These are phyloP conservation scores for Eptesicus fuscus DNA, from an alignment of 2,113 vertebrate genomes.

Conservation along the genomic window DNA sequence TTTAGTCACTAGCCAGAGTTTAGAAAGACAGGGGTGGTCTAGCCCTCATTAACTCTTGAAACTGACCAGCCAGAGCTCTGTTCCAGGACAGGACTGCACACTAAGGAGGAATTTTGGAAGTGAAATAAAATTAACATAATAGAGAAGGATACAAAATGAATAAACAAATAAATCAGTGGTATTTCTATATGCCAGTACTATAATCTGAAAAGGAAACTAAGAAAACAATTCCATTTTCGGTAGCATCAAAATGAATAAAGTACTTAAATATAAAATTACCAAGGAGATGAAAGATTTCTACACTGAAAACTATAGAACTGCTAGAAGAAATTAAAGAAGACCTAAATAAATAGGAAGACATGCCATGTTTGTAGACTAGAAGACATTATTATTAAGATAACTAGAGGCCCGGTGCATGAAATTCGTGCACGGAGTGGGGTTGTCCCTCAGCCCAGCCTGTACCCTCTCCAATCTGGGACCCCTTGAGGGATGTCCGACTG, in stretches of 20 bases:
- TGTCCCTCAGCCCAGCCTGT: no score
- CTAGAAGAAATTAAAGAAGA: neutral
- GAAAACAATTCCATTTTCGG: neutral
- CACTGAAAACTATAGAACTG: neutral
- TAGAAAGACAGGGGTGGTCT: neutral
- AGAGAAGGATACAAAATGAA: neutral
- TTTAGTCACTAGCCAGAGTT: neutral
- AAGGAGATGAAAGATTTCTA: neutral
- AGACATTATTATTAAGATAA: neutral
- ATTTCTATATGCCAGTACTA: neutral
- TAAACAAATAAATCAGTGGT: neutral
- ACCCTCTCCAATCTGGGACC: no score
- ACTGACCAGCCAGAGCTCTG: neutral
- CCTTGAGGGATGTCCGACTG: no score
- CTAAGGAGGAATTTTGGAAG: neutral
- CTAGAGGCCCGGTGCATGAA: no score
- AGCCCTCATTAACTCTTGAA: neutral
- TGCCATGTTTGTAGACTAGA: neutral
- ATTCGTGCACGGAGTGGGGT: no score
- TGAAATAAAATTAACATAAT: neutral
- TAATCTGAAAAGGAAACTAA: slow-evolving; percentile 16
- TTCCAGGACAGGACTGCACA: neutral
- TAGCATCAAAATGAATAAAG: neutral
- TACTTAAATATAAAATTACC: neutral
- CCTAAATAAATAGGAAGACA: neutral